Evolutionary conservation across 2,113 vertebrate species (phyloP), one percentile per base, ranked within the genome.

Genomic region (Alces alces): DNA sequence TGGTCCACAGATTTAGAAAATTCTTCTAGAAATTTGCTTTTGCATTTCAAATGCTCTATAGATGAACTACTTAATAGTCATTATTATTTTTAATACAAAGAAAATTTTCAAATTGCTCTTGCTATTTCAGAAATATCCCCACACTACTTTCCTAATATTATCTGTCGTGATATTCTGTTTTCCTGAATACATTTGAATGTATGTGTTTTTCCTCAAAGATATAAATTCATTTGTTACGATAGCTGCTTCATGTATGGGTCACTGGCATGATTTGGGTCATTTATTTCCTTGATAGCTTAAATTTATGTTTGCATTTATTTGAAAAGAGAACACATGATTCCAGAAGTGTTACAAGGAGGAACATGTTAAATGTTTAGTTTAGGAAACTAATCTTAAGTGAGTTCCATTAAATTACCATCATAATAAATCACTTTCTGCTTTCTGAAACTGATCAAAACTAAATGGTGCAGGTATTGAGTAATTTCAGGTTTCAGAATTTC

Each of bases 281-380:
- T 96, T 96, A 55, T 61, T 96, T 96, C 10, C 52, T 96, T 85
- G 58, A 90, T 80, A 78, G 25, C 15, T 97, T 66, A 64, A 27
- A 60, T 30, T 39, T 27, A 16, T 45, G 39, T 87, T 70, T 95
- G 33, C 39, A 45, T 79, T 89, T 86, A 86, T 82, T 90, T 88
- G 39, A 45, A 83, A 88, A 80, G 80, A 82, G 54, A 97, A 94
- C 28, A 79, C 25, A 80, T 13, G 36, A 61, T 94, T 52, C 11
- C 14, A 21, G 86, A 94, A 86, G 28, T 82, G 58, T 47, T 80
- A 45, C 57, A 95, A 27, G 45, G 47, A 90, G 36, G 11, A 52
- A 57, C 58, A 73, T 95, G 45, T 89, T 91, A 89, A 93, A 80
- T 79, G 14, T 60, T 86, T 28, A 7, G 11, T 78, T 21, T 93